Conservation (phyloP, 1,140 invertebrate species). For the Probaryconus sp. region DNA sequence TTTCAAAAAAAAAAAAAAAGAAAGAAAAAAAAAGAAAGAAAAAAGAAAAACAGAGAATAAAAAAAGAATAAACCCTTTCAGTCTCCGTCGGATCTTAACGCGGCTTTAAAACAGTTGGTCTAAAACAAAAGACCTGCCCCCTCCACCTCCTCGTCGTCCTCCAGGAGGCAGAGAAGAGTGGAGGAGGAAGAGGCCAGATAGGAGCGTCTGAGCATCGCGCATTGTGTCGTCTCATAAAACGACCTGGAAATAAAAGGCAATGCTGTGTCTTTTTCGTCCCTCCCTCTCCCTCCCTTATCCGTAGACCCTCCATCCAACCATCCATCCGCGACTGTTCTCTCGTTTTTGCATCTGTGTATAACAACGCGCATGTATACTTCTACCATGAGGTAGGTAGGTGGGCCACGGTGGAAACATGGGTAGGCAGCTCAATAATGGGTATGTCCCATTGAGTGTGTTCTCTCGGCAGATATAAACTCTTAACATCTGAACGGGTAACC, state of each 20-base stretch:
- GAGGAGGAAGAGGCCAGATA: slow-evolving; percentile 4
- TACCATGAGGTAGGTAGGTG: slow-evolving; percentile 66
- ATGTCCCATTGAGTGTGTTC: slow-evolving; percentile 66
- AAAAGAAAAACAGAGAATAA: slow-evolving; percentile 9
- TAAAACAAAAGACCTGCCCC: slow-evolving; percentile 69
- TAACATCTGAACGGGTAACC: slow-evolving; percentile 68
- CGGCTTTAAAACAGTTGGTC: slow-evolving; percentile 71
- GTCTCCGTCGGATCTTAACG: slow-evolving; percentile 15
- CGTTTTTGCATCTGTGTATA: slow-evolving; percentile 59
- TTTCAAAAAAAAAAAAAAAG: slow-evolving; percentile 1
- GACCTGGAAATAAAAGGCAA: slow-evolving; percentile 73
- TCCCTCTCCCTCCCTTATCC: slow-evolving; percentile 19
- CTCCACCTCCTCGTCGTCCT: neutral
- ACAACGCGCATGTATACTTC: slow-evolving; percentile 51
- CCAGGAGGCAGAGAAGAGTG: too few species aligned
- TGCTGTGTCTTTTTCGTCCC: slow-evolving; percentile 64
- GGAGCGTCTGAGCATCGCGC: slow-evolving; percentile 70
- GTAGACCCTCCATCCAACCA: too few species aligned
- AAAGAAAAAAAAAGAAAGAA: slow-evolving; percentile 32
- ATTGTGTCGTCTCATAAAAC: slow-evolving; percentile 69
- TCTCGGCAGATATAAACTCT: slow-evolving; percentile 73
- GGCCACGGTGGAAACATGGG: slow-evolving; percentile 59
- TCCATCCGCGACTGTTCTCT: slow-evolving; percentile 23
- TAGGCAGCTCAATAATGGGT: slow-evolving; percentile 64
- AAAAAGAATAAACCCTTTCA: slow-evolving; percentile 17